Percentiles rank a stretch among this genome's conserved stretches.
Conservation (phyloP, 1,140 invertebrate genomes). For the Drosophila pseudoananassae region DNA sequence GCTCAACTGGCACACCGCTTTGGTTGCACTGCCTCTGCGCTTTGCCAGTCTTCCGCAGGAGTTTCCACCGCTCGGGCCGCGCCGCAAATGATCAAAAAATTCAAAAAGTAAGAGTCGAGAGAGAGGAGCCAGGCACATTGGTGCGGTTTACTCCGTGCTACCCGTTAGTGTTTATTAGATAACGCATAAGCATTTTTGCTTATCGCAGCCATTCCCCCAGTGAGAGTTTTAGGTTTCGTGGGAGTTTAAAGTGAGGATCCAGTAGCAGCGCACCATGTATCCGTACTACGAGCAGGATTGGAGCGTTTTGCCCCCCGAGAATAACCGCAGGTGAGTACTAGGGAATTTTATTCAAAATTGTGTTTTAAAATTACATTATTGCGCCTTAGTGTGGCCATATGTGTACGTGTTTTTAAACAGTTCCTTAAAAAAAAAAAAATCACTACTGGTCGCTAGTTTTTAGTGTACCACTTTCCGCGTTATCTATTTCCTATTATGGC, state of each 20-base stretch:
- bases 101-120: neutral
- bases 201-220: slow-evolving; percentile 60
- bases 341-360: slow-evolving; percentile 3
- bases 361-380: slow-evolving; percentile 30
- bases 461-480: neutral
- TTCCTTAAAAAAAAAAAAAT: slow-evolving; percentile 21
- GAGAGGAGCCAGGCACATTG: slow-evolving; percentile 18
- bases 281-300: slow-evolving; percentile 91
- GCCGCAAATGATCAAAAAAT: slow-evolving; percentile 6
- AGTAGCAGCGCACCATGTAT: slow-evolving; percentile 85
- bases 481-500: neutral
- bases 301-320: slow-evolving; percentile 91
- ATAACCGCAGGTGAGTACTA: slow-evolving; percentile 89
- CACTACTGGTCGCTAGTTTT: neutral
- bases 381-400: slow-evolving; percentile 28
- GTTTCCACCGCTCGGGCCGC: slow-evolving; percentile 45
- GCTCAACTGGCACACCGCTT: slow-evolving; percentile 6
- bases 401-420: neutral
- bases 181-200: slow-evolving; percentile 63
- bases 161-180: slow-evolving; percentile 76
- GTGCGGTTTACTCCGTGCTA: slow-evolving; percentile 20
- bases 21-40: slow-evolving; percentile 24
- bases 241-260: slow-evolving; percentile 43
- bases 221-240: slow-evolving; percentile 39
- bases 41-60: slow-evolving; percentile 59